Base-by-base conservation (phyloP, 2,113 vertebrate genomes). In the Callocephalon fimbriatum region DNA sequence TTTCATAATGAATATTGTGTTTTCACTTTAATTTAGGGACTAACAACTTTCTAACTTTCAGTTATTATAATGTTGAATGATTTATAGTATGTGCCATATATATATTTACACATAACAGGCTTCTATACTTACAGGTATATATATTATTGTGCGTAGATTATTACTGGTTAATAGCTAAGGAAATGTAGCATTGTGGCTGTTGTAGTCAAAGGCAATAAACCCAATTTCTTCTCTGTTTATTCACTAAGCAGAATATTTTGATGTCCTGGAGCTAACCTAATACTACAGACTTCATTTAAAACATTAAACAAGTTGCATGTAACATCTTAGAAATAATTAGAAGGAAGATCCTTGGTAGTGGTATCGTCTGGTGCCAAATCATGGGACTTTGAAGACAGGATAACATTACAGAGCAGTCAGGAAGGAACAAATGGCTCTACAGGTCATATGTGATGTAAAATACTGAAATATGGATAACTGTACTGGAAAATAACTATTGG, bases 351-450 rank as follows among this genome's bases (percentile, higher is more conserved):
- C 50, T 66, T 26, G 5, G 7, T 20, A 29, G 27, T 22, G 62
- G 9, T 5, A 5, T 12, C 21, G 20, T 42, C 53, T 35, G 2
- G 0, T 6, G 12, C 20, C 20, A n/a, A 26, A 7, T 18, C 6
- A 5, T 0, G 6, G 38, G 47, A 14, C 35, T 0, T 2, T 14
- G 25, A 17, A 16, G 47, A 15, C 9, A 4, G 45, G 9, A 19
- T 32, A 4, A 1, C 2, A 32, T 19, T 7, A 25, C 20, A 18
- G 8, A 44, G 14, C 9, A 7, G 53, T 2, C 10, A 9, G 50
- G 27, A 26, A 45, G 12, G 37, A 37, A 78, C 18, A 19, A 31
- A 56, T 1, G 4, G 7, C 12, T 63, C 25, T 10, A 2, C 27
- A 23, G 54, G 9, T 13, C 2, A 0, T 10, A 4, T 2, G 4